Conservation (phyloP, 2,888 invertebrate species). For the Amiota minor region DNA sequence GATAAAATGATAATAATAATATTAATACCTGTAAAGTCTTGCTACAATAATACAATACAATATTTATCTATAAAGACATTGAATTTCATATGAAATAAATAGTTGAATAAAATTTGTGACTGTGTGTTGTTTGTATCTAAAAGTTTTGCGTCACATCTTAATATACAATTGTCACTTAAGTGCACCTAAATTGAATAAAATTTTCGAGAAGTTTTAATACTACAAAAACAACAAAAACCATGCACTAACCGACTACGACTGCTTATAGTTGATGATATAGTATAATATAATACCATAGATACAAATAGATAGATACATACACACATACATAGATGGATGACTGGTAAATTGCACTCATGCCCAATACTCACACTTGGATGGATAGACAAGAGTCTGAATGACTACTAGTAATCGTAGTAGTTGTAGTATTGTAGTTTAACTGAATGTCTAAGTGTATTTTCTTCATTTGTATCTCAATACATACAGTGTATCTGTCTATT, state of each 20-base stretch:
- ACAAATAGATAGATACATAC: background rate
- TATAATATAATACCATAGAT: too few species aligned
- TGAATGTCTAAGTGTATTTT: slow-evolving; percentile 8
- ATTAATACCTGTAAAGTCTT: background rate
- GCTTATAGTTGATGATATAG: background rate
- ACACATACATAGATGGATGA: background rate
- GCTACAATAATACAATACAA: background rate
- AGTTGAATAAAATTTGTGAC: background rate
- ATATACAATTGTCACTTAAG: slow-evolving; percentile 64
- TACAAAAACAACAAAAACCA: slow-evolving; percentile 40
- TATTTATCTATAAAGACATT: slow-evolving; percentile 3
- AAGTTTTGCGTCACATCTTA: slow-evolving; percentile 58
- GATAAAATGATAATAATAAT: background rate
- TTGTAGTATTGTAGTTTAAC: slow-evolving; percentile 8
- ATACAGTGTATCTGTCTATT: slow-evolving; percentile 5
- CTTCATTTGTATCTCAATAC: background rate
- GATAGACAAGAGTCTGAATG: slow-evolving; percentile 45
- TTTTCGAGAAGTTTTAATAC: slow-evolving; percentile 64
- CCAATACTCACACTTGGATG: slow-evolving; percentile 43
- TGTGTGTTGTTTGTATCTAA: slow-evolving; percentile 31
- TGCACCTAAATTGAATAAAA: slow-evolving; percentile 65
- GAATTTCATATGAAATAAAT: slow-evolving; percentile 13
- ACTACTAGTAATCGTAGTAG: slow-evolving; percentile 35
- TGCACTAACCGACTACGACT: slow-evolving; percentile 36
- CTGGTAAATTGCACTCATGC: slow-evolving; percentile 26